Base-by-base conservation (phyloP, 2,888 invertebrate genomes). In the Exephanes ischioxanthus region DNA sequence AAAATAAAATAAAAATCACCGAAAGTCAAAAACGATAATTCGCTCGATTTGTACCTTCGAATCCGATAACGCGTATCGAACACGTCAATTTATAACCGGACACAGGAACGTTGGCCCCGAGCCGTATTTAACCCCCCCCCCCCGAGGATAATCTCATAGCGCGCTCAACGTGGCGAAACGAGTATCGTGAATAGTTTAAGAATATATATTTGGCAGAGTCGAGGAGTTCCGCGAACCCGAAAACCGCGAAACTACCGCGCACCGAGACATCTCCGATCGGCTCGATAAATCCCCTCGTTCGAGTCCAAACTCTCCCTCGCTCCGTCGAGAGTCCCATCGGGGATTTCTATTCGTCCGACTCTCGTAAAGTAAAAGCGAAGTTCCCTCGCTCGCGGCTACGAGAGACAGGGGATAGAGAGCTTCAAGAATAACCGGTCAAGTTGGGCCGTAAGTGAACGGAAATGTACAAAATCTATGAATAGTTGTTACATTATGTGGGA, bases 381-480 rank as follows among this genome's bases (percentile, higher is more conserved):
- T 26, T 30, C 6, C 63, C 16, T n/a, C 33, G 30, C 16, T 14
- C 63, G 63, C 30, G 14, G 16, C n/a, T 16, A 22, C 9, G 45
- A 41, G 63, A 66, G 68, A 51, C 33, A 81, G 79, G 83, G 55
- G n/a, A 45, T 48, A 83, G 30, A 72, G 45, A 80, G 67, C 66
- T 16, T 76, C 88, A 89, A 91, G 91, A 92, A 90, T 91, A 91
- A 90, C 89, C 78, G 87, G 87, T 90, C 89, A 90, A 89, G 87
- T 89, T 86, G 66, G 30, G 37, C 72, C 70, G 82, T 67, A 88
- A 80, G 79, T 83, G 67, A 84, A 82, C 80, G 80, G 80, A 86
- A 84, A 83, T 86, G 72, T 73, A 77, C 66, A 48, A 78, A 68
- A 81, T 83, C 85, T 83, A 83, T 87, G 75, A 87, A 85, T 87